phyloP scores from a whole-genome alignment of 2,888 invertebrate species.

The Quadroppia sp. region DNA sequence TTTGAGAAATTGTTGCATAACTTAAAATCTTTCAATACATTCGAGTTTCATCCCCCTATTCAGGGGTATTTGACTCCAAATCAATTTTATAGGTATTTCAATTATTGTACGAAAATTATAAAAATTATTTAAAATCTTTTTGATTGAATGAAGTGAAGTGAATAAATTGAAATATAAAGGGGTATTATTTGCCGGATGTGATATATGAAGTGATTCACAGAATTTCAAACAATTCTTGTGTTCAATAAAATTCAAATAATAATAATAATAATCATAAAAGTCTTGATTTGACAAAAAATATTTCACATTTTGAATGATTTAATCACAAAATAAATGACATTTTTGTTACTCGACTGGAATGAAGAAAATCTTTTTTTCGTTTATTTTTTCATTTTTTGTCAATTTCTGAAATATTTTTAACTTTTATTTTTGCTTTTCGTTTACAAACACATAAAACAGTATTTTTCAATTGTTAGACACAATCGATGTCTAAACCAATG shows the following conservation, averaged over 20 bases:
- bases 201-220: not conserved
- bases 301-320: not conserved
- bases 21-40: not conserved
- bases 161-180: conserved; percentile 4
- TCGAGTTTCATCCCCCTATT: no score
- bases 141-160: not conserved
- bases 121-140: not conserved
- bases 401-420: no score
- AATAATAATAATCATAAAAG: not conserved
- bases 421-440: no score
- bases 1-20: not conserved
- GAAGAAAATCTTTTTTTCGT: not conserved
- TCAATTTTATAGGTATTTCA: not conserved
- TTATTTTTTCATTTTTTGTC: not conserved
- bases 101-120: not conserved
- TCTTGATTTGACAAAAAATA: not conserved
- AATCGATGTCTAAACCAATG: not conserved
- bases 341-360: not conserved
- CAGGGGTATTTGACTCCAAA: not conserved
- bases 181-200: conserved; percentile 4
- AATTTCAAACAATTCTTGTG: not conserved
- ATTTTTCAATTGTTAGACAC: not conserved
- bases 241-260: no score
- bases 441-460: not conserved
- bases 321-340: not conserved